Conservation (phyloP, 2,888 invertebrate species). For the Agrypnus murinus region DNA sequence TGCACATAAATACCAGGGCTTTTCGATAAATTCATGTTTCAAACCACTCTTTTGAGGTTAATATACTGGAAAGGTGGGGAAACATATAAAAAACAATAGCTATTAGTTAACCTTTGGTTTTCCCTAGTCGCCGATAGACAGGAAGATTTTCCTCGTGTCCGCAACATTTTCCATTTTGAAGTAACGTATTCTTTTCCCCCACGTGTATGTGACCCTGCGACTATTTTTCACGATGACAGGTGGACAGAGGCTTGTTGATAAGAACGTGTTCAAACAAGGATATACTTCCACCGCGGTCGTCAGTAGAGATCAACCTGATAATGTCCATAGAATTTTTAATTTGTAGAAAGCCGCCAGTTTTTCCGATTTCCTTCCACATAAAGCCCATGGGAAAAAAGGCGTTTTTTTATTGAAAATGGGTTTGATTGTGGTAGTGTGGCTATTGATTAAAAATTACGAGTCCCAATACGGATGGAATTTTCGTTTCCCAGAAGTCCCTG, state of each 20-base stretch:
- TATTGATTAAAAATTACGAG: constrained; percentile 22
- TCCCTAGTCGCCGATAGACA: constrained; percentile 35
- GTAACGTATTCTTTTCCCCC: constrained; percentile 45
- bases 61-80: too few relatives aligned
- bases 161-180: constrained; percentile 43
- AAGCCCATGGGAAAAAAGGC: background rate
- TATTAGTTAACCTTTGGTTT: constrained; percentile 39
- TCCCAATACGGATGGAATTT: background rate
- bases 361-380: background rate
- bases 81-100: constrained; percentile 5
- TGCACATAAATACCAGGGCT: background rate
- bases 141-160: constrained; percentile 38
- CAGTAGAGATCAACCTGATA: constrained; percentile 46
- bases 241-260: constrained; percentile 57
- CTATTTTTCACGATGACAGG: constrained; percentile 58
- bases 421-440: background rate
- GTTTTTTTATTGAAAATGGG: constrained; percentile 7
- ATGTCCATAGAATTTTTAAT: constrained; percentile 42
- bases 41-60: background rate
- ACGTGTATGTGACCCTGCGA: constrained; percentile 54
- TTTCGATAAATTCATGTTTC: background rate
- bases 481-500: background rate
- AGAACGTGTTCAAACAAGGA: constrained; percentile 58
- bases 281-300: constrained; percentile 53
- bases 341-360: constrained; percentile 26